Base-by-base conservation (phyloP, 2,797 vertebrate species). In the Spheniscus humboldti region DNA sequence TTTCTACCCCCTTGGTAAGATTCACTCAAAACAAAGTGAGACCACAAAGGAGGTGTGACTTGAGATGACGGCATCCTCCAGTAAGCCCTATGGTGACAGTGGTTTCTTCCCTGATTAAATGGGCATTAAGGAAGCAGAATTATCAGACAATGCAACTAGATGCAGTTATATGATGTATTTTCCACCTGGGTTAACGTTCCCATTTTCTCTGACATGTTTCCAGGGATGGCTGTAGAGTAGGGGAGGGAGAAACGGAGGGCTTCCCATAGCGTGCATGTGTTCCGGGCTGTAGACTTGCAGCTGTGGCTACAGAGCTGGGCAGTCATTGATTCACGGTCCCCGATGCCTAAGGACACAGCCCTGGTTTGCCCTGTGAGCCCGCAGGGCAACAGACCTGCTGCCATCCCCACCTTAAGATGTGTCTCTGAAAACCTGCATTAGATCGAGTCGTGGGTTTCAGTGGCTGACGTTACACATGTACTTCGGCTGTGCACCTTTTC, bases 341-440 rank as follows among this genome's bases (percentile, higher is more conserved):
- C 1, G 0, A 10, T 0, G 0, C 43, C 24, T 27, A 4, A 27
- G 6, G 64, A 55, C 35, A 15, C 30, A 67, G 75, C 24, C 33
- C 27, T n/a, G 35, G 16, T 41, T 37, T 88, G 41, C 43, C 37
- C 14, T 39, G 27, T 55, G 59, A 84, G 31, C 60, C 64, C 13
- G 0, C 53, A 72, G 45, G n/a, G 7, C 72, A 57, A 33, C 74
- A 74, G 55, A 67, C 19, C 28, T 73, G 0, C 30, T 52, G 55
- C 78, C 41, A 27, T 25, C 30, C 37, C 56, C 43, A 6, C 28
- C 39, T 18, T 13, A 27, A 39, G 7, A 3, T 9, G 33, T 30
- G 33, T 33, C 60, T 75, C 66, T 90, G 60, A 77, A 93, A 80
- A 67, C 25, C 48, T 68, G 30, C 37, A 2, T 68, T 45, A 9